phyloP scores from a whole-genome alignment of 1,140 invertebrate genomes.

The Drosophila orosa region DNA sequence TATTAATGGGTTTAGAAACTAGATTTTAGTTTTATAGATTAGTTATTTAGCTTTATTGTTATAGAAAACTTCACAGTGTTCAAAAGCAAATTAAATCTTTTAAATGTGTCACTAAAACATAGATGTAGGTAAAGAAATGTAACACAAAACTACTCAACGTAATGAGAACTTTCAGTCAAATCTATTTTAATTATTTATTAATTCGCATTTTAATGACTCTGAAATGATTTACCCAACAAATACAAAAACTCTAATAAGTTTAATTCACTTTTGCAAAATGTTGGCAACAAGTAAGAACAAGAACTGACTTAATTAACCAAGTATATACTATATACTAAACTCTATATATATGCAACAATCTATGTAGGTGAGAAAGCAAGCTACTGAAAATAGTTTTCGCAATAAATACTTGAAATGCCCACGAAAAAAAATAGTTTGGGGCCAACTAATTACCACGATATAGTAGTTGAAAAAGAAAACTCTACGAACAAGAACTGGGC shows the following conservation, averaged over 20 bases:
- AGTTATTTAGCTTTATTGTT: no score
- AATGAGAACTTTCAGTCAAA: neutral
- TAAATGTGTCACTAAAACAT: no score
- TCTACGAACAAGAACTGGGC: conserved; percentile 43
- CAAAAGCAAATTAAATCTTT: no score
- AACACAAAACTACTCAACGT: neutral
- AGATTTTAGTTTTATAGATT: no score
- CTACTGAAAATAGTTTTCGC: conserved; percentile 37
- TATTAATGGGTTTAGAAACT: no score
- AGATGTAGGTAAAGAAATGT: neutral
- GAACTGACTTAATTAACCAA: conserved; percentile 29
- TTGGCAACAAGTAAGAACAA: conserved; percentile 32
- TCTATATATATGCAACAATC: conserved; percentile 12
- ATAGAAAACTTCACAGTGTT: no score
- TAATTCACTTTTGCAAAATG: conserved; percentile 8
- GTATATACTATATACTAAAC: conserved; percentile 4
- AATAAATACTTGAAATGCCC: conserved; percentile 38
- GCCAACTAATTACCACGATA: conserved; percentile 46
- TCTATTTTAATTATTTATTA: neutral
- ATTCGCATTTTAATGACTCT: conserved; percentile 1
- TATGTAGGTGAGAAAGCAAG: conserved; percentile 28
- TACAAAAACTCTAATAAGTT: neutral
- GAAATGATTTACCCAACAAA: neutral
- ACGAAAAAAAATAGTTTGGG: conserved; percentile 18
- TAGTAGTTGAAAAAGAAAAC: conserved; percentile 35